Base-by-base conservation (phyloP, 2,888 invertebrate genomes). In the Eucera pruinosa region DNA sequence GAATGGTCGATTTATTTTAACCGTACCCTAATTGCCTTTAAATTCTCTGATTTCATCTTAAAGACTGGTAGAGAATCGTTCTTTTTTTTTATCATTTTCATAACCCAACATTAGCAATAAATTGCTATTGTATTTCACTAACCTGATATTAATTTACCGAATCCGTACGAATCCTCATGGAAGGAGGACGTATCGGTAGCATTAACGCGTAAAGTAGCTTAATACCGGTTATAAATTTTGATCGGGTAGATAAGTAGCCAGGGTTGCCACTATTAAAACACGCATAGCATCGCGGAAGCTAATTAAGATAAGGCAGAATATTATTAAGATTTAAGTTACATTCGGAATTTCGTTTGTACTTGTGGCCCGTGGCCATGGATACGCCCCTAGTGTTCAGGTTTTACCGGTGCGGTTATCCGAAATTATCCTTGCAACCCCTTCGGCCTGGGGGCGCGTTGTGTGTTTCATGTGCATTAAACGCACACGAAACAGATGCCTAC, bases 401-500 rank as follows among this genome's bases (percentile, higher is more conserved):
- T 85, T 83, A 84, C 75, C 80, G 72, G 64, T 66, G 80, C 67
- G 85, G 80, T 85, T 84, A 78, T 85, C 85, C 85, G 67, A 85
- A 84, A 84, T 84, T 84, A 85, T 85, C 75, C 80, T 70, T 62
- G 73, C 70, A 62, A 74, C 50, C 77, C 80, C 73, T 57, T 58
- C 64, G 67, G 77, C 74, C 52, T 43, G 66, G 57, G 68, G 82
- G 68, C 67, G 68, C 61, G 73, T 73, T 81, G 50, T 70, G 60
- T 67, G 82, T 81, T 81, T 69, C 68, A 64, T 54, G 64, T 62
- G 72, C 62, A 69, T 72, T 73, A 50, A 62, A 62, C 18, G 45
- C 58, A 62, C 71, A 70, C 50, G 64, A 50, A 67, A 65, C 68
- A 43, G 39, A 58, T 50, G 54, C 20, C 58, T 18, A 20, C 41